These are phyloP conservation scores for Climacteris rufus DNA, from an alignment of 2,113 vertebrate species.

Conservation along the genomic window DNA sequence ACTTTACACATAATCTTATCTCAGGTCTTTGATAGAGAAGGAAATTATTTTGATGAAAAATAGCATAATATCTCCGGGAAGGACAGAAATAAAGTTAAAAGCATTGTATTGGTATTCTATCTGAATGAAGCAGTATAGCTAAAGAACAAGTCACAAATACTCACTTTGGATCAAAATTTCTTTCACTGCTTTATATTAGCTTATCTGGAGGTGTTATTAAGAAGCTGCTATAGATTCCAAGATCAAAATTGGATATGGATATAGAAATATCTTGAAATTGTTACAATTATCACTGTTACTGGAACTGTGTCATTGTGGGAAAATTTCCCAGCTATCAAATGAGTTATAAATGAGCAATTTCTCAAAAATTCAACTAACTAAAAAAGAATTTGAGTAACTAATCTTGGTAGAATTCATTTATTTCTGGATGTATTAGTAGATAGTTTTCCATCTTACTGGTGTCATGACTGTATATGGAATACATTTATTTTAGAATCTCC, in stretches of 20 bases:
- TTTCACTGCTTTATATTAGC: neutral
- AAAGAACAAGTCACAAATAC: neutral
- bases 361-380: neutral
- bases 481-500: neutral
- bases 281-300: neutral
- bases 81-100: neutral
- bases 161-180: neutral
- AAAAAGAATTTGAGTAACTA: neutral
- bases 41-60: neutral
- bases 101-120: neutral
- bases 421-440: neutral
- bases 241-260: neutral
- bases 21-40: neutral
- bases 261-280: neutral
- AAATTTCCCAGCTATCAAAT: neutral
- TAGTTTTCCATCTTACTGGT: neutral
- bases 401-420: neutral
- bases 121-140: neutral
- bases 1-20: neutral
- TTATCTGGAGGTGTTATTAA: neutral
- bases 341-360: neutral
- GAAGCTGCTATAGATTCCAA: neutral
- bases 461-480: neutral
- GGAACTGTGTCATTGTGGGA: neutral
- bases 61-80: neutral